These are phyloP conservation scores for Arrhopalites spinosus DNA, from an alignment of 2,888 invertebrate genomes.

Conservation along the genomic window DNA sequence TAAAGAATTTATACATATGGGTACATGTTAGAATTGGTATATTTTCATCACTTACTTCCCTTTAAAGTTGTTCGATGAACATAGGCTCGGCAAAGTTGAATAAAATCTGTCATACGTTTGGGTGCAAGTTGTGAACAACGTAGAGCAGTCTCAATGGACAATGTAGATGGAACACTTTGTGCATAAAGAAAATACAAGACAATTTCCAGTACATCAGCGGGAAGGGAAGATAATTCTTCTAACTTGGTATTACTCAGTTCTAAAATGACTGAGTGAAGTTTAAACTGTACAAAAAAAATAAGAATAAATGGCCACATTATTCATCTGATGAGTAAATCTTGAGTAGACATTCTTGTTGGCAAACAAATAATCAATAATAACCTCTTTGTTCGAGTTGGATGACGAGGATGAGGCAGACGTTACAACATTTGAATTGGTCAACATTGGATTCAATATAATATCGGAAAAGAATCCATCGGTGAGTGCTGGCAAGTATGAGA, in stretches of 20 bases:
- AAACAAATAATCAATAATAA: constrained; percentile 55
- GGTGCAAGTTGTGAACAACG: constrained; percentile 62
- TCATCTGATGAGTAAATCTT: not conserved
- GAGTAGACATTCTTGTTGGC: not conserved
- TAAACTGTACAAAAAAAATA: constrained; percentile 40
- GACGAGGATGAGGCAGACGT: not conserved
- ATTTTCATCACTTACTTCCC: constrained; percentile 65
- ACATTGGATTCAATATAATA: constrained; percentile 58
- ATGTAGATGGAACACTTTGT: constrained; percentile 67
- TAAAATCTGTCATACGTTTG: constrained; percentile 65
- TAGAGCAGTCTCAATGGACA: constrained; percentile 66
- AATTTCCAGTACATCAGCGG: constrained; percentile 67
- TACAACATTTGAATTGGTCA: not conserved
- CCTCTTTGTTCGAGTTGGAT: not conserved
- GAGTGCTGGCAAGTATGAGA: constrained; percentile 69
- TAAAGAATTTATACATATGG: too few species aligned
- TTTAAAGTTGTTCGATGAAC: constrained; percentile 68
- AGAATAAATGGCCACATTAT: not conserved
- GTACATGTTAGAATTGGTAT: too few species aligned
- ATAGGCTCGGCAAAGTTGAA: constrained; percentile 67
- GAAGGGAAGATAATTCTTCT: constrained; percentile 62
- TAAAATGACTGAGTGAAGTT: constrained; percentile 53
- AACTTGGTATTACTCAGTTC: constrained; percentile 42
- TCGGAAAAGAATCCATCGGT: constrained; percentile 71
- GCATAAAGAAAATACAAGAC: constrained; percentile 70